Evolutionary conservation across 64 coral and sea anemone species (phyloP), one percentile per base, ranked within the genome.

Genomic region (Stylophora pistillata): DNA sequence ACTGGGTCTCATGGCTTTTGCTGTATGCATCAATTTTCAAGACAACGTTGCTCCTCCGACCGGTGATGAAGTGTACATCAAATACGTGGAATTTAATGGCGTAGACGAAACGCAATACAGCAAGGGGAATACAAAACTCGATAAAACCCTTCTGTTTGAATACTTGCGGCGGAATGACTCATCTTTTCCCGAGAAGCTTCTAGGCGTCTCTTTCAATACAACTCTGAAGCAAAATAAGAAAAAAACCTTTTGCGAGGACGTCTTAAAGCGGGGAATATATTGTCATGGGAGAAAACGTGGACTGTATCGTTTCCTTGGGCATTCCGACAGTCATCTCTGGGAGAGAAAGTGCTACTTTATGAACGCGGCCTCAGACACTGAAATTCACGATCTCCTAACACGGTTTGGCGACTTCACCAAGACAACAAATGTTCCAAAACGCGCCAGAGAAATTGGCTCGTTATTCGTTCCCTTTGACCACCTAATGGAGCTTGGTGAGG

Each of bases 341-440:
- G 69, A 90, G 37, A 90, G 77, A 65, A 90, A 82, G 11, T 96
- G 95, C 47, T 93, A 75, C 37, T 52, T 96, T 53, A 87, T 93
- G 34, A 87, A 93, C 34, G 68, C n/a, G n/a, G n/a, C 26, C 1
- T 79, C 74, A 1, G 23, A 93, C 11, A 30, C 62, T 11, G 82
- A 77, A 55, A 96, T 96, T 55, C 86, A 93, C 68, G 59, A 93
- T 21, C 30, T 76, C 21, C 63, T 96, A n/a, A 47, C 87, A 16
- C 70, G 63, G 55, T 96, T 96, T 83, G 87, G 82, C 16, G 87
- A 96, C 72, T 96, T 96, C 58, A n/a, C 54, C 10, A 65, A 90
- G 10, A 78, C 79, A 10, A 81, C 41, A 41, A 66, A 86, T 30
- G 74, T 83, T 2, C 28, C 58, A 5, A 81, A 76, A 3, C 65